These are phyloP conservation scores for Lepus americanus DNA, from an alignment of 2,113 vertebrate genomes.

Conservation along the genomic window DNA sequence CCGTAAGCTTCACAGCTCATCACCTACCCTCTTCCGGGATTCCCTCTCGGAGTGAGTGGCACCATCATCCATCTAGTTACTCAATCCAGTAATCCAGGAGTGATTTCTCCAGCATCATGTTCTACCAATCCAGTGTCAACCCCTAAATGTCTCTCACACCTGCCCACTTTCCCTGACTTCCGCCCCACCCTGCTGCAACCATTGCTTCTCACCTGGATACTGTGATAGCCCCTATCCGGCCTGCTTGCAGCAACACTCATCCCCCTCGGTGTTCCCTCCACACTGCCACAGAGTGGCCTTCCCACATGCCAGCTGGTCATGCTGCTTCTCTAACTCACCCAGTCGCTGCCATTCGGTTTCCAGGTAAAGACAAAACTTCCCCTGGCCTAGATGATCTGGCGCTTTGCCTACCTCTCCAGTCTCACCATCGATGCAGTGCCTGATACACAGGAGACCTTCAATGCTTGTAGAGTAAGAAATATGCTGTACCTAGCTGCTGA, in stretches of 20 bases:
- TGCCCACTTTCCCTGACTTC: not conserved
- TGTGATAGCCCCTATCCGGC: not conserved
- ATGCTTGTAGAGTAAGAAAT: not conserved
- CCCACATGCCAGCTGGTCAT: not conserved
- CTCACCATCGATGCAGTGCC: not conserved
- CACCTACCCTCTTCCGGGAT: not conserved
- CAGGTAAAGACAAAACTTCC: conserved; percentile 5
- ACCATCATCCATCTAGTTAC: not conserved
- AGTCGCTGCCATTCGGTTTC: not conserved
- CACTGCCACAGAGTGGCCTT: not conserved
- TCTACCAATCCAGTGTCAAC: not conserved
- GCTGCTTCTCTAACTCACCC: not conserved
- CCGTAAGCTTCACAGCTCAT: not conserved
- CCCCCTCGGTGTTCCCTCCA: not conserved
- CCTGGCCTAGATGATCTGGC: not conserved
- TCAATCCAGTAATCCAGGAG: not conserved
- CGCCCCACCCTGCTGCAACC: not conserved
- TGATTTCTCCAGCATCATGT: not conserved
- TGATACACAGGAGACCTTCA: not conserved
- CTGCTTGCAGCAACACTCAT: not conserved
- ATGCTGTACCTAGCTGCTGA: not conserved
- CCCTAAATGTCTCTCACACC: not conserved
- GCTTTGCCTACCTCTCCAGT: not conserved
- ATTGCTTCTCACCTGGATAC: not conserved
- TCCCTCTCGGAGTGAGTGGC: not conserved